A percentile compares a stretch with the other conserved stretches of the same genome.
phyloP scores from a whole-genome alignment of 2,888 invertebrate species.

The Actias luna region DNA sequence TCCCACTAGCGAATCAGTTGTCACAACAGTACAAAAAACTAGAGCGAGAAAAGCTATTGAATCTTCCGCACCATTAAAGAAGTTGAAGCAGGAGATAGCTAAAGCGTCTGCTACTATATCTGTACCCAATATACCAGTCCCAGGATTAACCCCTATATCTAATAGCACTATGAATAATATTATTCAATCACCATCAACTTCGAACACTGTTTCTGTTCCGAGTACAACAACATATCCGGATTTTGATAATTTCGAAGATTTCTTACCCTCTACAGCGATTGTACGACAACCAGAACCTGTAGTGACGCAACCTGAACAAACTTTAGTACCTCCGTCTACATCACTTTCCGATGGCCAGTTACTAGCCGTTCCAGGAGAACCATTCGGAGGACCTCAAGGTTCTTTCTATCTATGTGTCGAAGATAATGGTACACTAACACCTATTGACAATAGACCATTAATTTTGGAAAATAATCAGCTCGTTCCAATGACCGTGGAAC shows the following conservation, averaged over 20 bases:
- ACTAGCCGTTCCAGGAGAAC: constrained; percentile 87
- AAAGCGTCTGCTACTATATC: constrained; percentile 48
- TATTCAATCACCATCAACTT: constrained; percentile 42
- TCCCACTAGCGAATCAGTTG: constrained; percentile 44
- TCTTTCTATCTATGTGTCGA: constrained; percentile 89
- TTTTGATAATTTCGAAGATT: constrained; percentile 71
- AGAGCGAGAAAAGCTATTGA: constrained; percentile 52
- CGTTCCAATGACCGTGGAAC: constrained; percentile 67
- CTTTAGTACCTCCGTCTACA: constrained; percentile 41
- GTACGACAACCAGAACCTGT: constrained; percentile 53
- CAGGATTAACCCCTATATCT: constrained; percentile 48
- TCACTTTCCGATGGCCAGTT: constrained; percentile 83
- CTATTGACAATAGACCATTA: constrained; percentile 86
- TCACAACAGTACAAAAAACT: constrained; percentile 48
- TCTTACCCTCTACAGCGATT: constrained; percentile 73
- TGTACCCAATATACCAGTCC: constrained; percentile 33
- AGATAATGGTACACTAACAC: constrained; percentile 86
- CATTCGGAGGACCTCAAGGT: constrained; percentile 86
- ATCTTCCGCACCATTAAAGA: constrained; percentile 56
- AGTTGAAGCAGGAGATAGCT: constrained; percentile 57
- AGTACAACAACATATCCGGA: constrained; percentile 50
- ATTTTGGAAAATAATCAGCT: constrained; percentile 75
- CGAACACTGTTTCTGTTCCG: constrained; percentile 43
- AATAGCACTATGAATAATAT: constrained; percentile 36
- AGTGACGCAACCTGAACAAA: constrained; percentile 36